Percentiles rank a stretch among this genome's conserved stretches.
phyloP scores from a whole-genome alignment of 1,140 invertebrate genomes.

The Galleria mellonella region DNA sequence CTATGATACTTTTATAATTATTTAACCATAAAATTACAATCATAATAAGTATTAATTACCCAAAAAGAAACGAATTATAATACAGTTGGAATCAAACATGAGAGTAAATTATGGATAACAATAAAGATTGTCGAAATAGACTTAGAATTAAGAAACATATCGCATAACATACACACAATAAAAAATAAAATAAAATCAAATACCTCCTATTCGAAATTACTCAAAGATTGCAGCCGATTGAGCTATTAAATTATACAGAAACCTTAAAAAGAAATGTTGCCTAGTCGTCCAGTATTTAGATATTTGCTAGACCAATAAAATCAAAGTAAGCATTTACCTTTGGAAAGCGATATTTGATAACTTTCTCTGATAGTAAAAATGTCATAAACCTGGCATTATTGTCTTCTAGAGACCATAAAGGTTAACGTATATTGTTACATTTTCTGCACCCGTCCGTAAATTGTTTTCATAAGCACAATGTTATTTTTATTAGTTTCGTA shows the following conservation, averaged over 20 bases:
- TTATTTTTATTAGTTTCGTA: no score
- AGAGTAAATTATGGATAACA: no score
- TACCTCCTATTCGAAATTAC: neutral
- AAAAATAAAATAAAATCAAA: neutral
- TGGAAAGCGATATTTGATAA: constrained; percentile 23
- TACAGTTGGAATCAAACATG: no score
- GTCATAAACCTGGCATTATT: constrained; percentile 26
- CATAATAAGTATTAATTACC: no score
- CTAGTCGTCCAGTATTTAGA: neutral
- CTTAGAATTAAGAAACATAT: no score
- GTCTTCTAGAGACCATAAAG: constrained; percentile 20
- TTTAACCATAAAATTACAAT: no score
- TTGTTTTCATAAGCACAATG: no score
- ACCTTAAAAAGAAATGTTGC: no score
- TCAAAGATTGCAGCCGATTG: neutral
- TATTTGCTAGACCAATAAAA: constrained; percentile 15
- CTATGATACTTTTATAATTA: no score
- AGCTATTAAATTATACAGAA: constrained; percentile 2
- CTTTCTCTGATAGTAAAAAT: constrained; percentile 17
- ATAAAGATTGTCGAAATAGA: no score
- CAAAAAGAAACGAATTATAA: no score
- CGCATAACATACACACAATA: no score
- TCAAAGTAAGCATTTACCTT: constrained; percentile 23
- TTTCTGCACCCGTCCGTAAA: constrained; percentile 4
- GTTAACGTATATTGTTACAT: constrained; percentile 23